Conservation (phyloP, 2,888 invertebrate species). For the Nomada flava region DNA sequence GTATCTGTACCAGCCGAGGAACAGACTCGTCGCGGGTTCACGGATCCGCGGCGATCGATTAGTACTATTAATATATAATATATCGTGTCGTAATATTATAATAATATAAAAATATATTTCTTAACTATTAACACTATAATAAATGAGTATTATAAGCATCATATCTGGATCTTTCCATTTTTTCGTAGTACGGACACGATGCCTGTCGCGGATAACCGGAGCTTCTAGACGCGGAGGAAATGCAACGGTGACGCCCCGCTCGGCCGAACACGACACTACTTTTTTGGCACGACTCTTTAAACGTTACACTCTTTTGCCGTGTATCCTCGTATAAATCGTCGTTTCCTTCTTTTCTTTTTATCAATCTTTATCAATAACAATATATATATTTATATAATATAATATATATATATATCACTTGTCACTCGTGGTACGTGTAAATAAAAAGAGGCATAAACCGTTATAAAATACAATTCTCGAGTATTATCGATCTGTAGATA, state of each 20-base stretch:
- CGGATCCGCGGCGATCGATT: slow-evolving; percentile 71
- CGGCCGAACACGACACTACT: slow-evolving; percentile 49
- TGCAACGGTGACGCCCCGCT: slow-evolving; percentile 66
- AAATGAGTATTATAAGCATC: slow-evolving; percentile 84
- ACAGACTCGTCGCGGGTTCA: slow-evolving; percentile 74
- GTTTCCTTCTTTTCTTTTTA: slow-evolving; percentile 32
- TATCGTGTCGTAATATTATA: slow-evolving; percentile 78
- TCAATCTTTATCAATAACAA: slow-evolving; percentile 58
- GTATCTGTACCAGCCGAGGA: slow-evolving; percentile 58
- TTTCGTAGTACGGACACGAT: slow-evolving; percentile 80
- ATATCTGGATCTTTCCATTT: slow-evolving; percentile 71
- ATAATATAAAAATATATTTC: slow-evolving; percentile 84
- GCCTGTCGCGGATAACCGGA: slow-evolving; percentile 84
- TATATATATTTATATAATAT: slow-evolving; percentile 66
- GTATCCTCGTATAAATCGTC: slow-evolving; percentile 50
- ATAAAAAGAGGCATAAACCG: slow-evolving; percentile 84
- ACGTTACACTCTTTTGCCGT: slow-evolving; percentile 25
- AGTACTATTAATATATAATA: slow-evolving; percentile 73
- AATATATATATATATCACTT: slow-evolving; percentile 79
- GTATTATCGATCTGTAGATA: slow-evolving; percentile 80
- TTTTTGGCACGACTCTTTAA: slow-evolving; percentile 30
- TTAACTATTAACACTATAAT: slow-evolving; percentile 84
- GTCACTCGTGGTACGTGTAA: slow-evolving; percentile 83
- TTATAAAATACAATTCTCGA: slow-evolving; percentile 84
- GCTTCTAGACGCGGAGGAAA: slow-evolving; percentile 78